A percentile compares a stretch with the other conserved stretches of the same genome.
Evolutionary conservation across 2,113 vertebrate genomes (phyloP).

Genomic region (Brachyhypopomus gauderio): DNA sequence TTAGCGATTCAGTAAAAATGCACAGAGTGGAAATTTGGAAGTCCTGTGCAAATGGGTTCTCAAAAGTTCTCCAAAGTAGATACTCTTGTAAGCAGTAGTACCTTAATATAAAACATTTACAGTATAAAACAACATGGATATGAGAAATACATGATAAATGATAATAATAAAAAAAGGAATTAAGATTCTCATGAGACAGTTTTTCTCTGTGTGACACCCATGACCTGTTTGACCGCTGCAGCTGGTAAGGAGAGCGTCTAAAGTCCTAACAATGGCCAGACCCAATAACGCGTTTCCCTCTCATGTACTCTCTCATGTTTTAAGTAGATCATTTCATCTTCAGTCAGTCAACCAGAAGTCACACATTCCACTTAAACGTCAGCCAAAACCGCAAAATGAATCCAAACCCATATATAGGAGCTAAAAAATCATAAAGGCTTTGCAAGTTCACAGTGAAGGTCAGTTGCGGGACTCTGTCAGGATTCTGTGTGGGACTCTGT

Average conservation of each 20-base stretch:
- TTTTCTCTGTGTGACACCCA: conserved; percentile 33
- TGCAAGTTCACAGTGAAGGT: conserved; percentile 17
- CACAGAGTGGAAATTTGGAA: conserved; percentile 46
- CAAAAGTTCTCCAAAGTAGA: conserved; percentile 44
- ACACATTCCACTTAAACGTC: conserved; percentile 4
- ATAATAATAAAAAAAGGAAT: conserved; percentile 29
- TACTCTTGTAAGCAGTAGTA: conserved; percentile 56
- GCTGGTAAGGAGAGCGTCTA: conserved; percentile 30
- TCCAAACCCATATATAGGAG: not conserved
- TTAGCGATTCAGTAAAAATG: conserved; percentile 52
- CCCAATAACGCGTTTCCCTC: conserved; percentile 67
- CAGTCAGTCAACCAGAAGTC: conserved; percentile 30
- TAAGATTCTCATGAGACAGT: conserved; percentile 25
- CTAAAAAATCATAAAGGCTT: not conserved
- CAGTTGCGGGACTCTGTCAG: no score
- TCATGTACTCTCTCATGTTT: not conserved
- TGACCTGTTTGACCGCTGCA: conserved; percentile 21
- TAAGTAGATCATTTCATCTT: conserved; percentile 2
- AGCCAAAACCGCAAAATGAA: not conserved
- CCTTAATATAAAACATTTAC: conserved; percentile 49
- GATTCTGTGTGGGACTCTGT: no score
- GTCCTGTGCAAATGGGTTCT: conserved; percentile 50
- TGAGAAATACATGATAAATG: conserved; percentile 46
- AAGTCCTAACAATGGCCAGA: conserved; percentile 42
- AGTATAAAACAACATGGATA: conserved; percentile 40